Conservation (phyloP, 2,113 vertebrate genomes). For the Hyperopisus bebe region DNA sequence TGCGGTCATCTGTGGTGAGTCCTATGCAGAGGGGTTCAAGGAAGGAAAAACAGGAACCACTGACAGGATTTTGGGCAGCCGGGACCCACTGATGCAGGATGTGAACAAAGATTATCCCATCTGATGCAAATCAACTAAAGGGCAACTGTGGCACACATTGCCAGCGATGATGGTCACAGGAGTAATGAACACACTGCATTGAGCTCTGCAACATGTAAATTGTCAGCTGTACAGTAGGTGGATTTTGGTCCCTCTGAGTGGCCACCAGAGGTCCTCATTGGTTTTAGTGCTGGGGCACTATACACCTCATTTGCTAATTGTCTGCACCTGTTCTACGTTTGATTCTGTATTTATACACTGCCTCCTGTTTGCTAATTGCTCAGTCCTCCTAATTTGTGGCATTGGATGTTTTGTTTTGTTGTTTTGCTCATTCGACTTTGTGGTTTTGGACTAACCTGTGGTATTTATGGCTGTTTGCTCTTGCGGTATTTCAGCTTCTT, state of each 20-base stretch:
- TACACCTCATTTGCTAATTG: neutral
- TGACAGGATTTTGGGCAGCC: neutral
- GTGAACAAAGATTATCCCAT: neutral
- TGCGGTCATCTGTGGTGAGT: neutral
- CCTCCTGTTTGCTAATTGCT: no score
- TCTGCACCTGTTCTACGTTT: neutral
- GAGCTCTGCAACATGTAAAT: neutral
- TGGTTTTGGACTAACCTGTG: neutral
- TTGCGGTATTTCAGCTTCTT: neutral
- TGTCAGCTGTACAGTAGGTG: neutral
- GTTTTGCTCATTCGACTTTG: neutral
- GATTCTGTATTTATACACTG: no score
- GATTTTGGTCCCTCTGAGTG: neutral
- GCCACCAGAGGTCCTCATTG: neutral
- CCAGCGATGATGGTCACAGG: neutral
- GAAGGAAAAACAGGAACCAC: neutral
- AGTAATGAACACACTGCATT: neutral
- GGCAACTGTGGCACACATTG: neutral
- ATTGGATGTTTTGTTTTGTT: no score
- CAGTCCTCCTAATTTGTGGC: no score
- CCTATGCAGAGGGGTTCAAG: neutral
- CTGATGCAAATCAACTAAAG: neutral
- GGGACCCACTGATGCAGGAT: neutral
- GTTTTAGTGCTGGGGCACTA: neutral
- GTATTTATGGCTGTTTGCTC: neutral